Evolutionary conservation across 2,113 vertebrate genomes (phyloP), one percentile per base, ranked within the genome.

Genomic region (Alethe castanea): DNA sequence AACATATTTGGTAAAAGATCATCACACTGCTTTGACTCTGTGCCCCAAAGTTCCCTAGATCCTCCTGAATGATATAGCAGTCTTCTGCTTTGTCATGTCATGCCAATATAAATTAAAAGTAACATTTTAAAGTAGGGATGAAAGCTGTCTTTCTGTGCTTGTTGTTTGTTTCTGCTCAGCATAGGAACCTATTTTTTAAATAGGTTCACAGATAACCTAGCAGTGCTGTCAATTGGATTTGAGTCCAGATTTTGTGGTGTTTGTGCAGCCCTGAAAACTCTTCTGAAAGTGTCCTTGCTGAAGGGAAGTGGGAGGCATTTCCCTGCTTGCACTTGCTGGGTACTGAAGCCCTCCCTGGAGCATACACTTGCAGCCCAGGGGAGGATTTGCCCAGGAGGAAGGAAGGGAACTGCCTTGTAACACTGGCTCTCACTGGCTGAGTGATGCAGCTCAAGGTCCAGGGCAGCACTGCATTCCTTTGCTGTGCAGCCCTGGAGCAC

Each of bases 351-450:
- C 40, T 86, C 53, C 19, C 36, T 12, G 17, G 40, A 80, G 48
- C 35, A 69, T 24, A 60, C 2, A 2, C 19, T 59, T 66, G 50
- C 45, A 81, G 64, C 18, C 12, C 25, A 62, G 12, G 17, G 74
- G 60, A 91, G 19, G 45, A 84, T 45, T 88, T 83, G 11, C 9
- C 5, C 12, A 8, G 45, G 25, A 80, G 35, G 23, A 74, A 85
- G 38, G 38, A 81, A 80, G 26, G 44, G 44, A 93, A 9, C 11
- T 48, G n/a, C 16, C 12, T 22, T 61, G 15, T 11, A 10, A 22
- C 5, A 24, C 3, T 1, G 13, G 25, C 14, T 90, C 31, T 38
- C 48, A 24, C 23, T 0, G 0, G 19, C 52, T 70, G 38, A 7
- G 35, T 59, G 54, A 50, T 1, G 6, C 25, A 84, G 77, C 36